Percentiles rank a stretch among this genome's conserved stretches.
Evolutionary conservation across 2,113 vertebrate species (phyloP).

Genomic region (Potamarius usumacintae): DNA sequence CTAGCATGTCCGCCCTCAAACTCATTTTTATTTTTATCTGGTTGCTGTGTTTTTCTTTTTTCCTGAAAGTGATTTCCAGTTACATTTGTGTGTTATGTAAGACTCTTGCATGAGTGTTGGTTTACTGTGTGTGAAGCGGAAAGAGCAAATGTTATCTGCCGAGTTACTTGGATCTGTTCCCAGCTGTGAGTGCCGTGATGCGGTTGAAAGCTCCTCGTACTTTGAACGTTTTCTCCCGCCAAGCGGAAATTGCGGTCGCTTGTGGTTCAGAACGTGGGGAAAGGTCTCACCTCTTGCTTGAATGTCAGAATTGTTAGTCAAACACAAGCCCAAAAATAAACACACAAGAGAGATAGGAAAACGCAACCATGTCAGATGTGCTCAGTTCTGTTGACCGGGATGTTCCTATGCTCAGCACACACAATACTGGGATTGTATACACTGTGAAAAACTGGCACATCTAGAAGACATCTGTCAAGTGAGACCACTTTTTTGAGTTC

Average conservation of each 20-base stretch:
- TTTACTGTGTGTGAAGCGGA: slow-evolving; percentile 64
- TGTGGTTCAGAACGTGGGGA: slow-evolving; percentile 10
- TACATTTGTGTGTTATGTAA: slow-evolving; percentile 58
- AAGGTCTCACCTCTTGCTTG: slow-evolving; percentile 15
- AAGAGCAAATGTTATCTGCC: slow-evolving; percentile 64
- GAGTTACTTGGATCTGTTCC: slow-evolving; percentile 68
- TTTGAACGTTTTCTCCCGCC: slow-evolving; percentile 45
- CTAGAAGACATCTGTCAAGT: neutral
- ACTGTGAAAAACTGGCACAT: neutral
- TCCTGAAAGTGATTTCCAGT: slow-evolving; percentile 63
- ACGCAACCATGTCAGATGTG: neutral
- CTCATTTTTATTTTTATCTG: neutral
- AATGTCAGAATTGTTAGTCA: neutral
- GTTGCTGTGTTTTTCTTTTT: too few relatives aligned
- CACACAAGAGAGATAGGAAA: neutral
- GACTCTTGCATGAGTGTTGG: slow-evolving; percentile 62
- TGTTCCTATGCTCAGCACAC: neutral
- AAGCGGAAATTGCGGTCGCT: slow-evolving; percentile 29
- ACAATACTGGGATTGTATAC: neutral
- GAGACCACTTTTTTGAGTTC: too few relatives aligned
- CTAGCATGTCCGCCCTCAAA: neutral
- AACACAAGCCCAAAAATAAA: slow-evolving; percentile 4
- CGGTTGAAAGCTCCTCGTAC: slow-evolving; percentile 63
- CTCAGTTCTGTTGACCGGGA: neutral
- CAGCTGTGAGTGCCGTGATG: slow-evolving; percentile 52